Evolutionary conservation across 2,797 vertebrate species (phyloP).

Genomic region (Ibycter americanus): DNA sequence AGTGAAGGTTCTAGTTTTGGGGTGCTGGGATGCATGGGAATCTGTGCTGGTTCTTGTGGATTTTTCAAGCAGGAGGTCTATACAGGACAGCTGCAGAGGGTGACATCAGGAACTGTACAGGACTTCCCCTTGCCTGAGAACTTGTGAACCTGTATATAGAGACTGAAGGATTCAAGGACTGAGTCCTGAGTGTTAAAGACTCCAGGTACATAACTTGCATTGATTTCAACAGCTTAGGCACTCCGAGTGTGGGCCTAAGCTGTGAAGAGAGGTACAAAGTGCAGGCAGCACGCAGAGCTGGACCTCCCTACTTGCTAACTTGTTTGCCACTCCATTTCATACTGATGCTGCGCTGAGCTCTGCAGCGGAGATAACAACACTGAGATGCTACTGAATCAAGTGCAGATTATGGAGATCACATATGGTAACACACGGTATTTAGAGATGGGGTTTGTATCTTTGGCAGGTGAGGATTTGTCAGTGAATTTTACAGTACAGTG

Average conservation of each 20-base stretch:
- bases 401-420: not conserved
- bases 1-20: not conserved
- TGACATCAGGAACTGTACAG: not conserved
- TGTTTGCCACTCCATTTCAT: accelerated
- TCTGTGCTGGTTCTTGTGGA: not conserved
- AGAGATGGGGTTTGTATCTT: not conserved
- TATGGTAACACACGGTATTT: not conserved
- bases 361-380: not conserved
- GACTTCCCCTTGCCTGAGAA: slow-evolving; percentile 3
- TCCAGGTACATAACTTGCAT: not conserved
- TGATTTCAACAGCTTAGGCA: not conserved
- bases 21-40: not conserved
- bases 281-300: not conserved
- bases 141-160: not conserved
- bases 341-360: not conserved
- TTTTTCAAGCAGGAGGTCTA: not conserved
- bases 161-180: not conserved
- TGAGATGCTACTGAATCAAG: not conserved
- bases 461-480: not conserved
- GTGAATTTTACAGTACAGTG: not conserved
- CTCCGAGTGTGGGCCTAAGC: not conserved
- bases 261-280: not conserved
- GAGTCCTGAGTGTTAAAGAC: not conserved
- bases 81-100: not conserved
- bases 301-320: not conserved